These are phyloP conservation scores for Myotis lucifugus DNA, from an alignment of 2,113 vertebrate species.

Conservation along the genomic window DNA sequence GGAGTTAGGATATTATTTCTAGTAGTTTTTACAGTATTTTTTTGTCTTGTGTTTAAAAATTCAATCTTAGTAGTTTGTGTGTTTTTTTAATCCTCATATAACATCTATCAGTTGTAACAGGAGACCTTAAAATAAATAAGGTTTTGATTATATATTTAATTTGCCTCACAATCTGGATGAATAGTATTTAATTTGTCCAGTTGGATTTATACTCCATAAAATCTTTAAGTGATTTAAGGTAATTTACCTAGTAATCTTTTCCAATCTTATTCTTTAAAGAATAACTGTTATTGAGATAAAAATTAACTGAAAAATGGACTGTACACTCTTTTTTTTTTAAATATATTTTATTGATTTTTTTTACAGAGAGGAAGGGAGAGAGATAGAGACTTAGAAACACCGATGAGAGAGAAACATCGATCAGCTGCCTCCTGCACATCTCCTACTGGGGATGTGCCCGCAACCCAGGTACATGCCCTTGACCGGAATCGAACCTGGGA, in stretches of 20 bases:
- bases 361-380: too few relatives aligned
- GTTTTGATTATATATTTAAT: neutral
- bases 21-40: neutral
- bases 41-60: slow-evolving; percentile 17
- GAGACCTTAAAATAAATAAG: neutral
- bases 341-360: too few relatives aligned
- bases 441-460: too few relatives aligned
- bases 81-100: neutral
- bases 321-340: too few relatives aligned
- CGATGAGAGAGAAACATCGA: too few relatives aligned
- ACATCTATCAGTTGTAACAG: neutral
- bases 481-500: too few relatives aligned
- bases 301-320: neutral
- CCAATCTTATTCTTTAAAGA: neutral
- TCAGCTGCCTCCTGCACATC: too few relatives aligned
- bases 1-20: neutral
- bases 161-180: neutral
- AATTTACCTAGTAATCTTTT: neutral
- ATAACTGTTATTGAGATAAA: neutral
- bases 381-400: too few relatives aligned
- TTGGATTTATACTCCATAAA: slow-evolving; percentile 2
- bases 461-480: too few relatives aligned
- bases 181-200: neutral
- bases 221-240: neutral
- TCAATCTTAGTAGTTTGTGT: neutral